A percentile compares a stretch with the other conserved stretches of the same genome.
Evolutionary conservation across 2,113 vertebrate species (phyloP).

Genomic region (Candoia aspera): DNA sequence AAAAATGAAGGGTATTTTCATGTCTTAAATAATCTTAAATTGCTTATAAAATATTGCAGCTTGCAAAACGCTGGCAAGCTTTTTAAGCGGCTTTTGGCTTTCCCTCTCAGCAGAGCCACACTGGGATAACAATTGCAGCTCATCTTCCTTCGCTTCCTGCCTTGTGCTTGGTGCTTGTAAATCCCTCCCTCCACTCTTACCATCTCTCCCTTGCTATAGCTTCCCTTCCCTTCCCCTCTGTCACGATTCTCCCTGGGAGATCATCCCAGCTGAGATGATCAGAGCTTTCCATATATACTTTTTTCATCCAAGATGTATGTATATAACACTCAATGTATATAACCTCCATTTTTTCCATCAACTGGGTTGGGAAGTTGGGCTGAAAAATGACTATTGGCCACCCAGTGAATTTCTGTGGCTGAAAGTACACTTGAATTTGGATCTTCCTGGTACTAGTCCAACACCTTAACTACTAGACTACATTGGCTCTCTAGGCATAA

Average conservation of each 20-base stretch:
- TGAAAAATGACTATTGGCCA: background rate
- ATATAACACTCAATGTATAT: background rate
- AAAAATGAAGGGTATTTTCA: background rate
- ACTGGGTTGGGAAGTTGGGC: background rate
- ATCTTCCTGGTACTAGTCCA: background rate
- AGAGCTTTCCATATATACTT: background rate
- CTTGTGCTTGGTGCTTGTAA: background rate
- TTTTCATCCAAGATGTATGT: background rate
- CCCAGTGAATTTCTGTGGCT: background rate
- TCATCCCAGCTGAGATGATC: background rate
- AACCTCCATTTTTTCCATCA: background rate
- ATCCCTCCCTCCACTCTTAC: background rate
- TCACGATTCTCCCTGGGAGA: background rate
- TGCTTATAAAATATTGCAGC: background rate
- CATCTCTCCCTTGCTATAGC: background rate
- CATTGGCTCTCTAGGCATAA: background rate
- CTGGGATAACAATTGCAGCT: background rate
- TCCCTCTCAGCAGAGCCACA: background rate
- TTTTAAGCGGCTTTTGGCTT: background rate
- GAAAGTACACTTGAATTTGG: background rate
- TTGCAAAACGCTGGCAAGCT: background rate
- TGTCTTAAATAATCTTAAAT: background rate
- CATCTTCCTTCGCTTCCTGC: background rate
- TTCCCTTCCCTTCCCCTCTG: background rate
- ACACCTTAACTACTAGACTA: background rate